Evolutionary conservation across 2,797 vertebrate species (phyloP), one percentile per base, ranked within the genome.

Genomic region (Rallus crepitans): DNA sequence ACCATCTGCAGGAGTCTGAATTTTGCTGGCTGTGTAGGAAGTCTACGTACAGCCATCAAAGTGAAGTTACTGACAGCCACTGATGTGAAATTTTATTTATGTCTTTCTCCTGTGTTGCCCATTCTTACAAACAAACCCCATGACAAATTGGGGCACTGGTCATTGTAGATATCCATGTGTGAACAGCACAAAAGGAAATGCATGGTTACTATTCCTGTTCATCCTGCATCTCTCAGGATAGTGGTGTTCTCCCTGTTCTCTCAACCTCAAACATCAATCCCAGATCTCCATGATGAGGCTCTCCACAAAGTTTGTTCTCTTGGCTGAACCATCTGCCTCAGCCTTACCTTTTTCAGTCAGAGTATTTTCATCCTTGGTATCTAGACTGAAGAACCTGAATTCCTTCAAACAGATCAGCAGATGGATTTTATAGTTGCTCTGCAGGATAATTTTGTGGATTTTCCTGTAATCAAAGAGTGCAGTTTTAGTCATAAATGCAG

Each of bases 371-470:
- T 73, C n/a, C 31, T 80, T 39, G 19, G 14, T 72, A 17, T 68
- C 55, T 76, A 59, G 28, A 13, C 21, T 37, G 24, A 82, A 45
- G 16, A 89, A 31, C n/a, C 33, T 60, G 35, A 19, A 55, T 37
- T 82, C 48, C 42, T 73, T 35, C 71, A 47, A 89, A 42, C 40
- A 63, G 33, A 20, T 64, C 7, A 64, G 31, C 7, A 30, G 37
- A 56, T 56, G 9, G 25, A 39, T 71, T 45, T 47, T 90, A 50
- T 20, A 77, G 17, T 53, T 81, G 31, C 37, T 82, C 33, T 84
- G 45, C 30, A 59, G 52, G 25, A 71, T 73, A 77, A 83, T 93
- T 95, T 95, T 88, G 8, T 68, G 64, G 13, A 19, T 92, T 39
- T 80, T 92, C 55, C 42, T 92, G n/a, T 79, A 79, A 89, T 89